phyloP scores from a whole-genome alignment of 1,140 invertebrate species.

The Aleiodes sp. region DNA sequence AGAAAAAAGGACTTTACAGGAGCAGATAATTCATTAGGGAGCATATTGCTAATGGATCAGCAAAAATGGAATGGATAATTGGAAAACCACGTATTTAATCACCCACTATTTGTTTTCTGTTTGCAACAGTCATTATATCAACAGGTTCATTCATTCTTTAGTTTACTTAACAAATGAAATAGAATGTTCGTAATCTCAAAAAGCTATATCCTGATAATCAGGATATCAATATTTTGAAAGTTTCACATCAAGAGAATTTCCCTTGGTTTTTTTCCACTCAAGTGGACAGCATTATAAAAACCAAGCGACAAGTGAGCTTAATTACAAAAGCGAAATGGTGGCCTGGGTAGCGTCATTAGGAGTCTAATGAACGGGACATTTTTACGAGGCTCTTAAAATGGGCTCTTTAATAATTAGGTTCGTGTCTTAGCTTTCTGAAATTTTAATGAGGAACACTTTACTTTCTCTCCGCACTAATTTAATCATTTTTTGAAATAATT shows the following conservation, averaged over 20 bases:
- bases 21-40: too few species aligned
- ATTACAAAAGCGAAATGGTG: slow-evolving; percentile 9
- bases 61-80: too few species aligned
- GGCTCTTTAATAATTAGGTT: slow-evolving; percentile 3
- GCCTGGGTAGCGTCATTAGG: not conserved
- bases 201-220: not conserved
- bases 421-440: not conserved
- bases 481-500: not conserved
- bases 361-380: slow-evolving; percentile 24
- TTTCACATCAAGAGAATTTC: not conserved
- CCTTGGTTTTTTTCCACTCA: not conserved
- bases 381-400: slow-evolving; percentile 13
- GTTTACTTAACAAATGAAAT: too few species aligned
- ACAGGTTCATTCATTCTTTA: too few species aligned
- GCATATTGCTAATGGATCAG: too few species aligned
- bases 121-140: too few species aligned
- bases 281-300: not conserved
- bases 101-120: too few species aligned
- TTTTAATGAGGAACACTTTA: not conserved
- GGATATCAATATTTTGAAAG: not conserved
- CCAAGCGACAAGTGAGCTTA: slow-evolving; percentile 9
- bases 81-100: too few species aligned
- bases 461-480: not conserved
- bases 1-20: too few species aligned
- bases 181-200: not conserved